Conservation (phyloP, 2,888 invertebrate species). For the Lithophane leautieri region DNA sequence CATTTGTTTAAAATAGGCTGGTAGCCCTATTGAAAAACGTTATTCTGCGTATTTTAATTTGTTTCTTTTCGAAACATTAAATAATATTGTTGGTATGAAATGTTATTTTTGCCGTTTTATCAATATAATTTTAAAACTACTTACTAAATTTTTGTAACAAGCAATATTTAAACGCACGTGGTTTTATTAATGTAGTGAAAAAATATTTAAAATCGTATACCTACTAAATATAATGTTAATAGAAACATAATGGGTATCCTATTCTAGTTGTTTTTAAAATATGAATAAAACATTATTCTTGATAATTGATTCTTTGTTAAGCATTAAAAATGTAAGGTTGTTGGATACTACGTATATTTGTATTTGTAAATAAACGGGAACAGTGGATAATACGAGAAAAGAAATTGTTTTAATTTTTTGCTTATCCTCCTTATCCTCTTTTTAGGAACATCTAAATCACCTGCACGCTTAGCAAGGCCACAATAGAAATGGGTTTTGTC, state of each 20-base stretch:
- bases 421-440: not conserved
- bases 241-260: constrained; percentile 17
- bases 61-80: not conserved
- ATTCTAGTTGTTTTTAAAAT: constrained; percentile 38
- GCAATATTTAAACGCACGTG: constrained; percentile 20
- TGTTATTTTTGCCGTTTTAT: not conserved
- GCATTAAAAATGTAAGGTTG: constrained; percentile 59
- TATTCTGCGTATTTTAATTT: not conserved
- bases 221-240: not conserved
- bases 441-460: not conserved
- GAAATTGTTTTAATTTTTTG: constrained; percentile 19
- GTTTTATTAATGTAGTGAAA: constrained; percentile 18
- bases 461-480: not conserved
- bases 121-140: not conserved
- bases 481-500: no score
- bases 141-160: not conserved
- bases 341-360: constrained; percentile 58
- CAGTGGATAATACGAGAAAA: constrained; percentile 35
- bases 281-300: constrained; percentile 42
- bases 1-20: constrained; percentile 30
- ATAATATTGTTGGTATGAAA: constrained; percentile 1
- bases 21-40: constrained; percentile 12
- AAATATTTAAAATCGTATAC: constrained; percentile 8
- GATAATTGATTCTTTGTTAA: constrained; percentile 14
- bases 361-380: constrained; percentile 63